A percentile compares a stretch with the other conserved stretches of the same genome.
phyloP scores from a whole-genome alignment of 2,888 invertebrate species.

The Laothoe populi region DNA sequence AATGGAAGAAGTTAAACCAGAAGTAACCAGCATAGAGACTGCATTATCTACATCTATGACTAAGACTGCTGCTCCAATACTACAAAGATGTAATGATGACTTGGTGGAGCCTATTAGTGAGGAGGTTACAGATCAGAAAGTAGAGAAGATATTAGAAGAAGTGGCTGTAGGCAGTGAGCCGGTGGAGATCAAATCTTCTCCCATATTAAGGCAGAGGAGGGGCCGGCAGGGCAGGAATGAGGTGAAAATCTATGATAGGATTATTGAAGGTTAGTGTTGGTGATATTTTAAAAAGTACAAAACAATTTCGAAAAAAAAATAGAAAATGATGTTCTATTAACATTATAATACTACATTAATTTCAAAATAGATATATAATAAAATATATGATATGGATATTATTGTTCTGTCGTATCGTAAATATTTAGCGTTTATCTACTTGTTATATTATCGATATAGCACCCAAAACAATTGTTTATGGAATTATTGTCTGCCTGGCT shows the following conservation, averaged over 20 bases:
- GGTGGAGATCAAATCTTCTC: conserved; percentile 75
- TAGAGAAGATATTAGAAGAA: conserved; percentile 50
- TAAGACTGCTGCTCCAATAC: conserved; percentile 38
- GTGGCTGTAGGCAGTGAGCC: conserved; percentile 52
- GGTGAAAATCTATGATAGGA: conserved; percentile 80
- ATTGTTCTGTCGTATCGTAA: no score
- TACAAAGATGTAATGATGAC: conserved; percentile 34
- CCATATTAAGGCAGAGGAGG: conserved; percentile 66
- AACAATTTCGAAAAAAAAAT: no score
- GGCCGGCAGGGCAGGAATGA: conserved; percentile 76
- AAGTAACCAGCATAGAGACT: background rate
- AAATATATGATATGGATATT: no score
- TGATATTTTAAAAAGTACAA: no score
- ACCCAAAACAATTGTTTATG: no score
- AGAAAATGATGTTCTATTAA: no score
- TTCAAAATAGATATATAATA: no score
- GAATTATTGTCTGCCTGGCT: no score
- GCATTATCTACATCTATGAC: background rate
- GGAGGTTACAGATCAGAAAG: conserved; percentile 31
- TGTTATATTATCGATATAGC: no score
- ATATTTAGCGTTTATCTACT: no score
- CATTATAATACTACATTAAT: no score
- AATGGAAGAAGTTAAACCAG: conserved; percentile 33
- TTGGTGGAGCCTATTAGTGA: conserved; percentile 35
- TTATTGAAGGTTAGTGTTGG: conserved; percentile 73